Evolutionary conservation across 2,888 invertebrate genomes (phyloP).

Genomic region (Galerucella nymphaeae): DNA sequence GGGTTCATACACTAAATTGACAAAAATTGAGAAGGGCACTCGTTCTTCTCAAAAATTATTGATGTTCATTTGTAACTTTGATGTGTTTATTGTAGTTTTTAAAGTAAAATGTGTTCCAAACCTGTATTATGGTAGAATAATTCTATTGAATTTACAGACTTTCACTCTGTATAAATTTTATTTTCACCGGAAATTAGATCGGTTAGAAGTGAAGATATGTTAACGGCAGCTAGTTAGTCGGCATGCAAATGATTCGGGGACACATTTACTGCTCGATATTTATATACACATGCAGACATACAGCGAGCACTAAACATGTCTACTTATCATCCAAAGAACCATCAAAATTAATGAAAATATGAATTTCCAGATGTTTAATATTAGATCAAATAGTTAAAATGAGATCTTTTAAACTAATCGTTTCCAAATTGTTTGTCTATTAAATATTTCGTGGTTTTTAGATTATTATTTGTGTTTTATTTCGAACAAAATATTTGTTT

Average conservation of each 20-base stretch:
- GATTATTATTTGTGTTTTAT: conserved; percentile 28
- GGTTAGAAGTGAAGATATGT: conserved; percentile 59
- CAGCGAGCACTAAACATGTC: conserved; percentile 56
- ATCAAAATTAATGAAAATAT: conserved; percentile 50
- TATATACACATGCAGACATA: conserved; percentile 54
- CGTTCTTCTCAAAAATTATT: too few species aligned
- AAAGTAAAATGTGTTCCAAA: too few species aligned
- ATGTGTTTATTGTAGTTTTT: too few species aligned
- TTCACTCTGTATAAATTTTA: conserved; percentile 32
- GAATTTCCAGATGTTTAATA: conserved; percentile 50
- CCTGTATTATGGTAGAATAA: too few species aligned
- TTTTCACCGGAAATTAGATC: conserved; percentile 59
- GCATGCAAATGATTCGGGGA: conserved; percentile 60
- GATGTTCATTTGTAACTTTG: too few species aligned
- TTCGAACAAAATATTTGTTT: conserved; percentile 25
- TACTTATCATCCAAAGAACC: conserved; percentile 55
- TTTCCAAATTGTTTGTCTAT: conserved; percentile 44
- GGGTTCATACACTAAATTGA: too few species aligned
- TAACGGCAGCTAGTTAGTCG: conserved; percentile 63
- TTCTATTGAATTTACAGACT: not conserved
- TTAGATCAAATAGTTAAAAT: conserved; percentile 44
- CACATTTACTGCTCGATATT: conserved; percentile 61
- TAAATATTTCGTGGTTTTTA: conserved; percentile 29
- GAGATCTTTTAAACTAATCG: conserved; percentile 45
- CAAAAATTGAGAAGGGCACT: too few species aligned